Base-by-base conservation (phyloP, 2,797 vertebrate genomes). In the Tiaroga cobitis region DNA sequence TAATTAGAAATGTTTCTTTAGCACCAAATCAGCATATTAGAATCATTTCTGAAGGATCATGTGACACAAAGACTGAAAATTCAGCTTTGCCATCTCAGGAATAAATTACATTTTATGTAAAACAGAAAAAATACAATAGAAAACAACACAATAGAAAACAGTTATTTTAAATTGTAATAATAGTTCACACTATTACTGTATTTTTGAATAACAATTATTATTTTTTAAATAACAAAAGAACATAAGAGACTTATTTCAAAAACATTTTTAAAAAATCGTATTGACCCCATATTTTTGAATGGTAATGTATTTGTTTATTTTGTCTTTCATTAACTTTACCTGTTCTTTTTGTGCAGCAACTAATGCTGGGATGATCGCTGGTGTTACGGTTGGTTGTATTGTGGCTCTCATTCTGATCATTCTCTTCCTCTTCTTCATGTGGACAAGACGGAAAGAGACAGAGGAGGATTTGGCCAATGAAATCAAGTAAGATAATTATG, bases 381-480 rank as follows among this genome's bases (percentile, higher is more conserved):
- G 97, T 0, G 96, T 97, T 0, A 94, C 96, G 0, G 91, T 99
- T 85, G 97, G 97, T 68, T 94, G 96, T 1, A 82, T 98, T 80
- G 73, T 95, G 0, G 97, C 95, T 29, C 85, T 97, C 34, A 89
- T 96, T 90, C 88, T 94, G 78, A 87, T 94, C 9, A 10, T 96
- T 79, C 82, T 96, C 19, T 19, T 96, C 74, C 81, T 96, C 56
- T 1, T 96, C 0, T 73, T 94, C 37, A 96, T 95, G 86, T 91
- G 95, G 87, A 96, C 91, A 90, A 94, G 92, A 84, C 93, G 91
- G 76, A 95, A 95, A 85, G 94, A 97, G 1, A 81, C 83, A 0
- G 95, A 96, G 82, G 97, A 99, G 7, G 97, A 99, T 82, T 93
- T 93, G 67, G 96, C 97, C 89, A 99, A 99, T 0, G 98, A 99